Conservation (phyloP, 2,113 vertebrate genomes). For the Aleadryas rufinucha region DNA sequence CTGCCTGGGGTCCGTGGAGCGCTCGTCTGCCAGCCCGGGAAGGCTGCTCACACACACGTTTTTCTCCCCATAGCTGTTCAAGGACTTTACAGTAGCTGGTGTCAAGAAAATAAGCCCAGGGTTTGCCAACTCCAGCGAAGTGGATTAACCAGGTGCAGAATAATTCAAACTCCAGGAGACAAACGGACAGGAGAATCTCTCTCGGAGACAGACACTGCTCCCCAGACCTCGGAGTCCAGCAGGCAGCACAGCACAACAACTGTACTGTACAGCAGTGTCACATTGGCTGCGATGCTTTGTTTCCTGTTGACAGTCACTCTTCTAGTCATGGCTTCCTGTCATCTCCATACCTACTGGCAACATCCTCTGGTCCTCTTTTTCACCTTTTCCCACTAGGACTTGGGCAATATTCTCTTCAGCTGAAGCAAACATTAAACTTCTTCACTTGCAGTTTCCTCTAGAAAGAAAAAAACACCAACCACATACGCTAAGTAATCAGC, state of each 20-base stretch:
- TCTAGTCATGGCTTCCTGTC: constrained; percentile 39
- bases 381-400: not conserved
- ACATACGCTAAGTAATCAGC: constrained; percentile 25
- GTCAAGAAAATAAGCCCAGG: not conserved
- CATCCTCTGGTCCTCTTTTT: not conserved
- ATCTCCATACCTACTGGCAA: not conserved
- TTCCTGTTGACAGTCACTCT: constrained; percentile 35
- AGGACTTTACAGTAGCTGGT: not conserved
- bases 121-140: not conserved
- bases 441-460: constrained; percentile 17
- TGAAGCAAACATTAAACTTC: constrained; percentile 1
- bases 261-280: not conserved
- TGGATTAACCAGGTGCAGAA: not conserved
- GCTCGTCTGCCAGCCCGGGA: not conserved
- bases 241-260: not conserved
- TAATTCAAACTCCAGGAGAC: not conserved
- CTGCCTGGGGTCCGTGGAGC: not conserved
- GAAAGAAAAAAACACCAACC: not conserved
- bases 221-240: not conserved
- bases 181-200: not conserved
- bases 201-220: not conserved
- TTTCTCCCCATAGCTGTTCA: not conserved
- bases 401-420: not conserved
- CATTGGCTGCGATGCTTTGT: not conserved
- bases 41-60: not conserved